Conservation (phyloP, 2,113 vertebrate genomes). For the Manacus vitellinus region DNA sequence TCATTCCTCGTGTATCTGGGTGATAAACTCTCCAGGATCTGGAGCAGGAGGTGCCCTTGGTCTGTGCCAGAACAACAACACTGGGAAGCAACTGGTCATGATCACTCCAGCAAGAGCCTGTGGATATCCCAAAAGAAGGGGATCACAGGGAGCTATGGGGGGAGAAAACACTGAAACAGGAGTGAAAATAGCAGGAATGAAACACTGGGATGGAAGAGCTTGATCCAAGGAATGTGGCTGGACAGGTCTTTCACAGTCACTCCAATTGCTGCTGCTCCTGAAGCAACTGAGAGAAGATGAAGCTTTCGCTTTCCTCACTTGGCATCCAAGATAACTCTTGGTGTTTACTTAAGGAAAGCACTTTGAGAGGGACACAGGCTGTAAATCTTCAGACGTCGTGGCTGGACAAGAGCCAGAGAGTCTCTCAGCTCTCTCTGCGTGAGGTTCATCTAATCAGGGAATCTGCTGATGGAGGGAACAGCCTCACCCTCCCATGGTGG, state of each 20-base stretch:
- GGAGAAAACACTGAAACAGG: neutral
- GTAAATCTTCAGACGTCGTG: neutral
- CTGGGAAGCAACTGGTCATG: fast-evolving
- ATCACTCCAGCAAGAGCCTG: neutral
- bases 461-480: neutral
- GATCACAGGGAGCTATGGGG: fast-evolving
- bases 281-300: fast-evolving
- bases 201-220: neutral
- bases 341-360: neutral
- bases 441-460: neutral
- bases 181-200: neutral
- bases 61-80: neutral
- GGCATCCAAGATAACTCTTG: neutral
- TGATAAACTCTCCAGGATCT: neutral
- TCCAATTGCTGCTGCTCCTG: neutral
- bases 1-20: neutral
- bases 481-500: neutral
- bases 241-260: neutral
- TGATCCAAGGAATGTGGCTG: neutral
- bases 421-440: neutral
- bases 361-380: neutral
- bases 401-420: neutral
- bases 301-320: neutral
- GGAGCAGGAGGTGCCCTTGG: neutral
- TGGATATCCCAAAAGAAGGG: neutral